Conservation (phyloP, 1,140 invertebrate genomes). For the Anagrus nilaparvatae region DNA sequence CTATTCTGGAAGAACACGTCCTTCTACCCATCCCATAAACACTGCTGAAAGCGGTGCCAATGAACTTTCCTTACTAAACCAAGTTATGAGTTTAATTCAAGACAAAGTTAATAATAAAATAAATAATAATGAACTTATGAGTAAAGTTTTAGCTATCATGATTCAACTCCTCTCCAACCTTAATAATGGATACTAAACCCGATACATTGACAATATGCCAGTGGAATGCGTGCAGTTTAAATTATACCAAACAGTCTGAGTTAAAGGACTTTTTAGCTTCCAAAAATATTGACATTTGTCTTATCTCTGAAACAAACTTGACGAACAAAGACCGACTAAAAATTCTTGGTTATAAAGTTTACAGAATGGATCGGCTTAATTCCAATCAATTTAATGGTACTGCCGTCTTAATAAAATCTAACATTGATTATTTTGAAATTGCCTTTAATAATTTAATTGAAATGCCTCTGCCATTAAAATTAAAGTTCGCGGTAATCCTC, state of each 20-base stretch:
- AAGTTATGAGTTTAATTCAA: too few relatives aligned
- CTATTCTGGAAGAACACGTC: too few relatives aligned
- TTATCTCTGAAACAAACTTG: background rate
- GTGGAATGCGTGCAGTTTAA: background rate
- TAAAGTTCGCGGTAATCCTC: background rate
- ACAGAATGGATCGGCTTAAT: too few relatives aligned
- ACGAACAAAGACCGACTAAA: background rate
- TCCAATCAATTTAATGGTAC: background rate
- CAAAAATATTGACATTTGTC: background rate
- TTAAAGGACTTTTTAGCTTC: background rate
- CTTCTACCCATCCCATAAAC: too few relatives aligned
- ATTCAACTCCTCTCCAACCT: too few relatives aligned
- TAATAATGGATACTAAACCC: too few relatives aligned
- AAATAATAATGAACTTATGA: too few relatives aligned
- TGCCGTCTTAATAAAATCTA: background rate
- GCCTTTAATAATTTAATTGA: background rate
- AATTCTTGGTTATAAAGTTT: background rate
- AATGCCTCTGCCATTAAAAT: conserved; percentile 1
- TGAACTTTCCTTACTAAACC: too few relatives aligned
- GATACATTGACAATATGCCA: background rate
- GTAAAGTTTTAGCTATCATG: too few relatives aligned
- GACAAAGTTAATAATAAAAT: too few relatives aligned
- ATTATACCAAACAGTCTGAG: background rate
- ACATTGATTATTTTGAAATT: conserved; percentile 1
- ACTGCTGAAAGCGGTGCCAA: too few relatives aligned